Evolutionary conservation across 2,888 invertebrate species (phyloP), one percentile per base, ranked within the genome.

Genomic region (Rhodophaea formosa): DNA sequence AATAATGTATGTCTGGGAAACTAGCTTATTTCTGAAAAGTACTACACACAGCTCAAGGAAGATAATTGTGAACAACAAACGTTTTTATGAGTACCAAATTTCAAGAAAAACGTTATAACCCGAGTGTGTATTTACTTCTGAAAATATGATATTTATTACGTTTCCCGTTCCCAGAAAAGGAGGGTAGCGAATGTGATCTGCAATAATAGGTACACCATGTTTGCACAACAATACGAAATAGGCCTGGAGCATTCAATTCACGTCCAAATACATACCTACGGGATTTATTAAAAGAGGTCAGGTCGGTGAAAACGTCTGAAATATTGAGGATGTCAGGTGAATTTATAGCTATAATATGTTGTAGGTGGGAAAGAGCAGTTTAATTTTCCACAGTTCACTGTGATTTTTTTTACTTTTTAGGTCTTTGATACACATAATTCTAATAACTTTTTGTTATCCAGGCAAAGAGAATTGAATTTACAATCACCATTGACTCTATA

Each of bases 281-380:
- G 81, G 80, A 87, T 88, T 87, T 88, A 87, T 89, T 84, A 86
- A 84, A 85, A 82, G 81, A 82, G 84, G 82, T 79, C 77, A 83
- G 79, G 78, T 78, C 74, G 80, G 82, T 84, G 85, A 86, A 88
- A 88, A 86, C 86, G 80, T 77, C 81, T 88, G 85, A 89, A 88
- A 88, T 88, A 90, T 90, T 85, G 84, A 80, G 73, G 79, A 84
- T 74, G 88, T 90, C 86, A 84, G 82, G 84, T 82, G 79, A 89
- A 90, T 88, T 88, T 90, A 90, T 90, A 82, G 88, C 82, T 75
- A 85, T 87, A 87, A 90, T 90, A 88, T 84, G 81, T 88, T 85
- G 80, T 77, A 80, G 75, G 78, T 77, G 82, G 71, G 75, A 80
- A 79, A 70, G 14, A 47, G 46, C 17, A 82, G 79, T 82, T 84